Evolutionary conservation across 1,140 invertebrate genomes (phyloP).

Genomic region (Zaprionus kolodkinae): DNA sequence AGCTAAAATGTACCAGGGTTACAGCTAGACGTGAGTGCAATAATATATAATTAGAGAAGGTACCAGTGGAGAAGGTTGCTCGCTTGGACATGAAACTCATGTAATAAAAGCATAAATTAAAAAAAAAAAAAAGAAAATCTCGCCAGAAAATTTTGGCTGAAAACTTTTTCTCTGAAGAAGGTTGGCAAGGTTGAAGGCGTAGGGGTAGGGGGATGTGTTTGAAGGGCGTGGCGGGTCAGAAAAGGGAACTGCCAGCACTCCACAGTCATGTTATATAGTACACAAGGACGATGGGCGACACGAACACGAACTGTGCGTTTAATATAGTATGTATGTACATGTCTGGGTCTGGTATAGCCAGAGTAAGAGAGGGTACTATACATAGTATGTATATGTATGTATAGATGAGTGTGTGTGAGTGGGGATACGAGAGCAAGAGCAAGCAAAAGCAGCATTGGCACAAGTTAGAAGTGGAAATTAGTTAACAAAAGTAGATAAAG

Average conservation of each 20-base stretch:
- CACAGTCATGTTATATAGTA: not conserved
- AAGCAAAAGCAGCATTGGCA: not conserved
- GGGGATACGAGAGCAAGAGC: not conserved
- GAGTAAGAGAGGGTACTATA: not conserved
- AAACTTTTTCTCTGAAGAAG: not conserved
- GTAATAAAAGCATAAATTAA: slow-evolving; percentile 1
- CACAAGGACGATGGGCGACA: slow-evolving; percentile 15
- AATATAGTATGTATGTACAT: slow-evolving; percentile 11
- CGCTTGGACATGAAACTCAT: not conserved
- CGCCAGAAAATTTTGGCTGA: not conserved
- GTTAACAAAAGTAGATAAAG: not conserved
- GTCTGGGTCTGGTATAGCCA: not conserved
- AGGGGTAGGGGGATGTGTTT: no score
- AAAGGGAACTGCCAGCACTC: not conserved
- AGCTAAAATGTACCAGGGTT: no score
- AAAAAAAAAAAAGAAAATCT: not conserved
- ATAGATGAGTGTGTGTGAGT: not conserved
- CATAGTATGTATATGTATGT: not conserved
- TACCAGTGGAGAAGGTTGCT: not conserved
- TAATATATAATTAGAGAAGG: not conserved
- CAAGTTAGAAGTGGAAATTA: not conserved
- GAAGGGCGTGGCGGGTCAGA: not conserved
- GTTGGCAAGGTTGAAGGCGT: no score
- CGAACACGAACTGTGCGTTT: slow-evolving; percentile 44
- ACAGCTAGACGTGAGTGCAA: not conserved